Base-by-base conservation (phyloP, 2,888 invertebrate species). In the Andrena minutula region DNA sequence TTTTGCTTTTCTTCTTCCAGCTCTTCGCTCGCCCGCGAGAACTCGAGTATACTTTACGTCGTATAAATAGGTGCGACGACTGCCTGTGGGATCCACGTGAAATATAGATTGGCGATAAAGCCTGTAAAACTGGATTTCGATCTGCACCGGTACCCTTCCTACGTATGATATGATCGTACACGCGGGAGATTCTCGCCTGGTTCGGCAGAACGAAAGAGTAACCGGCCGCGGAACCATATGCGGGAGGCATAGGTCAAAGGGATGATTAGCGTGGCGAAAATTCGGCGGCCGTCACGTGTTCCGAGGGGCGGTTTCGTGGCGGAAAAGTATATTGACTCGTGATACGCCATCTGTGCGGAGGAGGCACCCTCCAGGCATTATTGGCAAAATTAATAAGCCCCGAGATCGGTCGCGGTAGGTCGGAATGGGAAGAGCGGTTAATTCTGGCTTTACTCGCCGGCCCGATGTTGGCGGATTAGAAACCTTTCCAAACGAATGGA, bases 341-440 rank as follows among this genome's bases (percentile, higher is more conserved):
- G 92, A 90, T 89, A 87, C 89, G 88, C 93, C 93, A 93, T 93
- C 93, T 93, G 93, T 88, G 92, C 91, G 84, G 80, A 89, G 88
- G 75, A 79, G 72, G 78, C 86, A 86, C 87, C 88, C 89, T 84
- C 74, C 64, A 76, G 83, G 80, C 87, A 75, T 88, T 90, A 91
- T 91, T 92, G 91, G 91, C 89, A 85, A 92, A 93, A 93, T 93
- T 93, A 93, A 93, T 93, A 93, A 93, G 91, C 89, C 90, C 85
- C 82, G 73, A 51, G 71, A 79, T 66, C 71, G 79, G 87, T 85
- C 90, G 91, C 89, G 92, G 90, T 88, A 84, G 85, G 87, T 83
- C 88, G 83, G 88, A 89, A 91, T 89, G 89, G 91, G 90, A 90
- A 90, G 51, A 23, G 89, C 86, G 89, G 90, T 91, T 92, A 91